Evolutionary conservation across 1,140 invertebrate genomes (phyloP).

Genomic region (Zaprionus gabonicus): DNA sequence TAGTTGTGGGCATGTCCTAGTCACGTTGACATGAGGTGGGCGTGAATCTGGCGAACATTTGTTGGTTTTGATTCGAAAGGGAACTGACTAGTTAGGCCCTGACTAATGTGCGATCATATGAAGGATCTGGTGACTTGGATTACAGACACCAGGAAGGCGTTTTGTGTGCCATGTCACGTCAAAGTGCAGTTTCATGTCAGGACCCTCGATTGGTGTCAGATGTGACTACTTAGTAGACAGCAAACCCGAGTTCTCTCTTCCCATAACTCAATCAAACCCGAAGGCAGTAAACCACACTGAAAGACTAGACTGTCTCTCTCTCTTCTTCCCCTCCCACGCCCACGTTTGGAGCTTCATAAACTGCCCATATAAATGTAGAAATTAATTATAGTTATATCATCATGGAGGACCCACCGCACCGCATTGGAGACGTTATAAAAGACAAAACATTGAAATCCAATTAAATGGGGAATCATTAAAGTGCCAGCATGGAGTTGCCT

Average conservation of each 20-base stretch:
- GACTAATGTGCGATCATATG: slow-evolving; percentile 60
- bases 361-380: slow-evolving; percentile 78
- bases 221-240: slow-evolving; percentile 32
- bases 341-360: slow-evolving; percentile 60
- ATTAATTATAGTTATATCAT: slow-evolving; percentile 70
- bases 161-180: slow-evolving; percentile 39
- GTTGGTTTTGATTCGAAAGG: slow-evolving; percentile 58
- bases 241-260: slow-evolving; percentile 21
- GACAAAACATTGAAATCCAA: slow-evolving; percentile 77
- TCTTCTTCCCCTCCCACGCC: slow-evolving; percentile 17
- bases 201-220: slow-evolving; percentile 24
- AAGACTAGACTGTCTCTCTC: background rate
- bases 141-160: slow-evolving; percentile 21
- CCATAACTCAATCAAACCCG: slow-evolving; percentile 72
- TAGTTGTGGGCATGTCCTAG: slow-evolving; percentile 32
- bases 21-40: slow-evolving; percentile 51
- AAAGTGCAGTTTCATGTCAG: slow-evolving; percentile 53
- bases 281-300: slow-evolving; percentile 43
- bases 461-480: slow-evolving; percentile 73
- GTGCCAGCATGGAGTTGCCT: slow-evolving; percentile 67
- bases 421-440: slow-evolving; percentile 27
- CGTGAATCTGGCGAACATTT: slow-evolving; percentile 18
- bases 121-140: slow-evolving; percentile 8
- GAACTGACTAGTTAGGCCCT: slow-evolving; percentile 56
- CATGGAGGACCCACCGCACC: slow-evolving; percentile 58